These are phyloP conservation scores for Drosophila stalkeri DNA, from an alignment of 2,888 invertebrate genomes.

Conservation along the genomic window DNA sequence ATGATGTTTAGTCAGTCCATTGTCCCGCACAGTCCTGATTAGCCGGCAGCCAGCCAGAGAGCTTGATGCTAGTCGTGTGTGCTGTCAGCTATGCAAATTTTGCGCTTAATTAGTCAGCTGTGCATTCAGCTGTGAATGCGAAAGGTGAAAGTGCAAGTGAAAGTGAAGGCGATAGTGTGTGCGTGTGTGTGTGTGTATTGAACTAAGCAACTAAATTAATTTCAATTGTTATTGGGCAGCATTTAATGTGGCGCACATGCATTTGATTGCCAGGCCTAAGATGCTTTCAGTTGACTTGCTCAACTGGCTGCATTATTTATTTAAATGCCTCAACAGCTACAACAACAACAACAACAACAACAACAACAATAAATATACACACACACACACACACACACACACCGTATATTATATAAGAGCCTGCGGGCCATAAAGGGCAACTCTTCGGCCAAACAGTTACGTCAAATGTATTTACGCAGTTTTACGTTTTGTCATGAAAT, in stretches of 20 bases:
- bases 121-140: constrained; percentile 37
- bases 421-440: constrained; percentile 60
- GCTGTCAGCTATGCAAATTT: constrained; percentile 54
- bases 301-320: constrained; percentile 69
- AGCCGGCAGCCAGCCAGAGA: constrained; percentile 33
- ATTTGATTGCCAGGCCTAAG: constrained; percentile 45
- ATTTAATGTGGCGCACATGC: constrained; percentile 32
- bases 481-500: constrained; percentile 80
- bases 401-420: constrained; percentile 22
- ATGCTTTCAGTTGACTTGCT: constrained; percentile 52
- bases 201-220: constrained; percentile 36
- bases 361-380: constrained; percentile 50
- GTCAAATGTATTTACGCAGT: constrained; percentile 79
- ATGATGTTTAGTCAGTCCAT: constrained; percentile 66
- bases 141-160: constrained; percentile 41
- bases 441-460: constrained; percentile 56
- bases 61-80: constrained; percentile 16
- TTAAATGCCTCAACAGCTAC: constrained; percentile 50
- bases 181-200: background rate
- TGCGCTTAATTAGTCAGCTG: constrained; percentile 56
- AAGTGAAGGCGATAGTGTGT: background rate
- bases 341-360: constrained; percentile 46
- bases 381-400: constrained; percentile 9
- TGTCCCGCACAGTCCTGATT: constrained; percentile 64
- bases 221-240: constrained; percentile 36